Evolutionary conservation across 2,888 invertebrate species (phyloP), one percentile per base, ranked within the genome.

Genomic region (Drosophila histrio): DNA sequence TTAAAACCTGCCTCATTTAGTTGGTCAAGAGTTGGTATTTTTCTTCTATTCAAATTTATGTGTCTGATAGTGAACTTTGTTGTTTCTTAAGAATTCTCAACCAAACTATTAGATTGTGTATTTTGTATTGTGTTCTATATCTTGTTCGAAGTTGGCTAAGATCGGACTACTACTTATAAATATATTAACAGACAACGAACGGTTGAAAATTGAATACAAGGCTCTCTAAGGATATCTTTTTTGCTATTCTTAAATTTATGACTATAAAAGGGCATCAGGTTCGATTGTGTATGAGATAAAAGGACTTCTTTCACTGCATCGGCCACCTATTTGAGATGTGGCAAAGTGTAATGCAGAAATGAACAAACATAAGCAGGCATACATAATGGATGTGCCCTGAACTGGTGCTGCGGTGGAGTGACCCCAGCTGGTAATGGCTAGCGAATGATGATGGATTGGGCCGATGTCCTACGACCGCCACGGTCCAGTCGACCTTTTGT

Each of bases 341-440:
- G 47, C 34, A 57, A 69, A 67, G 67, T 68, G 71, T 57, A 78
- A 72, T 62, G 60, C 62, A 80, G 60, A 66, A 82, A 77, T 79
- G 77, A 68, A 74, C 81, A 83, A 71, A 61, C 65, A 79, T 69
- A 77, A 72, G 64, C 50, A 72, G 57, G 60, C 69, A 86, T 83
- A 68, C 78, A 86, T 82, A 86, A 82, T 78, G 61, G 67, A 79
- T 59, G 39, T 46, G 47, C 30, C 38, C 65, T 34, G 28, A 24
- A 52, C 61, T 49, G 19, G 22, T 30, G 49, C 17, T 30, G 49
- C 17, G 19, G 26, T 15, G 44, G 41, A 62, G 44, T 66, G 52
- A 61, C 61, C 65, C 47, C 38, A 38, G 36, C 13, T n/a, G 17
- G 19, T 17, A 9, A 22, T 36, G 15, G 34, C 17, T 41, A 36